Conservation (phyloP, 2,113 vertebrate species). For the Naja naja region DNA sequence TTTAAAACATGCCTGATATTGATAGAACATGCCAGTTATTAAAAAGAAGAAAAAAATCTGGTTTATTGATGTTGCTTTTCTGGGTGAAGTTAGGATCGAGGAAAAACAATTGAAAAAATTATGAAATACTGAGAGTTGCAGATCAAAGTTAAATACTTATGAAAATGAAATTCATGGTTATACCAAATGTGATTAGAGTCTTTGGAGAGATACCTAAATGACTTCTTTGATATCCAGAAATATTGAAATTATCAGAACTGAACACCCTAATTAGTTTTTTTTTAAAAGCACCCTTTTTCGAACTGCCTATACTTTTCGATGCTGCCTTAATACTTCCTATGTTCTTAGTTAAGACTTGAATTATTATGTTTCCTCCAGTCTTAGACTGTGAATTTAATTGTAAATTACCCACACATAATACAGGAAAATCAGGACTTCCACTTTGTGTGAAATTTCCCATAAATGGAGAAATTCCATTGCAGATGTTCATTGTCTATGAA, state of each 20-base stretch:
- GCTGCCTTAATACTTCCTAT: not conserved
- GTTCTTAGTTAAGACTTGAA: not conserved
- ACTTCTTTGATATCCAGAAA: not conserved
- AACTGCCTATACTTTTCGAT: not conserved
- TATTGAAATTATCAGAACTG: not conserved
- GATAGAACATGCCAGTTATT: not conserved
- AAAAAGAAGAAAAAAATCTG: not conserved
- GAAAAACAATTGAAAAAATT: not conserved
- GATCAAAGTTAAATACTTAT: not conserved
- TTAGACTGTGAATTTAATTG: not conserved
- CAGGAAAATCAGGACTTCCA: not conserved
- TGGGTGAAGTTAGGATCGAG: not conserved
- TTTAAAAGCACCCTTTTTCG: not conserved
- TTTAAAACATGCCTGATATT: not conserved
- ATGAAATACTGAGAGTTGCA: not conserved
- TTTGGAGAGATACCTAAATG: not conserved
- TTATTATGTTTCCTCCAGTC: not conserved
- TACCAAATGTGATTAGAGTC: not conserved
- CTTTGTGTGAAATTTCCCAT: not conserved
- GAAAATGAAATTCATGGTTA: not conserved
- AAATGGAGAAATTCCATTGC: not conserved
- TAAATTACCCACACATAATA: not conserved
- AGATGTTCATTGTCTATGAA: not conserved
- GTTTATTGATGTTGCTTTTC: not conserved
- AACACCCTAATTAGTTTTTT: not conserved